Base-by-base conservation (phyloP, 2,797 vertebrate genomes). In the Lepus townsendii region DNA sequence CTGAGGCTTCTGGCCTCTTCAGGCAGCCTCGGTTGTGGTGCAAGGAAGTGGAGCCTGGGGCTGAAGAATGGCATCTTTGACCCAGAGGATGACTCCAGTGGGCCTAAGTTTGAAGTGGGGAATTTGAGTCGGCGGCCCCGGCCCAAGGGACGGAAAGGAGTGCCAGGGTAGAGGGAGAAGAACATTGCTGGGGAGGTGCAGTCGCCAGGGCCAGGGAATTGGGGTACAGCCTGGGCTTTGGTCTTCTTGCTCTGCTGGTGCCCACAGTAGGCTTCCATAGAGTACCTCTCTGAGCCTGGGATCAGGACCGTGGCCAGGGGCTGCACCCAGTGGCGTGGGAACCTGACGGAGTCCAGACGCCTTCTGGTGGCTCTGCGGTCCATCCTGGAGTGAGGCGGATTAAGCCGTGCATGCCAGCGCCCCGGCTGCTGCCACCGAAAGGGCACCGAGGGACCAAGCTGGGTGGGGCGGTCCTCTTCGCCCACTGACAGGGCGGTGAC, bases 251-350 rank as follows among this genome's bases (percentile, higher is more conserved):
- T 14, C 69, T 13, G 60, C 22, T 0, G 87, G 12, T 14, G 83
- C 35, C 76, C 3, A 1, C 35, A 90, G 65, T 93, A 95, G 57
- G 78, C 4, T 63, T 93, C 63, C 65, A 85, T 54, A 35, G 62
- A 38, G 42, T 7, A 30, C 3, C 1, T 3, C 50, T 90, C 52
- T 0, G 0, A 0, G 0, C 32, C 80, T 0, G 93, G 35, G 9
- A 98, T 97, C 84, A 98, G 12, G 69, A 99, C 97, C 95, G 98
- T 97, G 14, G 97, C 97, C 24, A 91, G 57, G 0, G 98, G 98
- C 24, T 66, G 8, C 88, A 99, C 78, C 79, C 96, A 94, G 32
- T 84, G 97, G 80, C 20, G 11, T 4, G 98, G 98, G 0, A 97
- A 32, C 22, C 14, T 38, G 11, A 83, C n/a, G 0, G 82, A 94